Conservation (phyloP, 2,888 invertebrate genomes). For the Liodrosophila aerea region DNA sequence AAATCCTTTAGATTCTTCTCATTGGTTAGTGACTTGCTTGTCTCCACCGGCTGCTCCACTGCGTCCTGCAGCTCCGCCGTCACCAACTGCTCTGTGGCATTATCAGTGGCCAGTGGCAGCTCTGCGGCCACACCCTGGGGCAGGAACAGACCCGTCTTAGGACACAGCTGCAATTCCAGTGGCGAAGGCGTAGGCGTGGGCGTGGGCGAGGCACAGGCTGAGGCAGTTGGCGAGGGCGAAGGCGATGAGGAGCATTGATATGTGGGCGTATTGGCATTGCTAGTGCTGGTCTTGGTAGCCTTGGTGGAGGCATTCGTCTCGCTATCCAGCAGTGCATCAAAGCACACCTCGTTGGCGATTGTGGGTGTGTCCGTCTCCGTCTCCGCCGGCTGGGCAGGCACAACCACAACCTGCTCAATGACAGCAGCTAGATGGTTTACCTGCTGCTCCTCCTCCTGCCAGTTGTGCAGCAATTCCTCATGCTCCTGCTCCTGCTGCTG, state of each 20-base stretch:
- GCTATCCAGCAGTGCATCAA: slow-evolving; percentile 64
- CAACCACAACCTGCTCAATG: slow-evolving; percentile 57
- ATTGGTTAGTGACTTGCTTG: slow-evolving; percentile 56
- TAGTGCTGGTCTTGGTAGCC: slow-evolving; percentile 56
- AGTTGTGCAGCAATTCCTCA: slow-evolving; percentile 5
- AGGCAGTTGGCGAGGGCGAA: slow-evolving; percentile 9
- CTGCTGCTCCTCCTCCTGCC: slow-evolving; percentile 23
- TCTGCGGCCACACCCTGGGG: slow-evolving; percentile 41
- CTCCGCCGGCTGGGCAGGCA: slow-evolving; percentile 35
- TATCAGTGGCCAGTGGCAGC: slow-evolving; percentile 3
- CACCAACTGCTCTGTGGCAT: not conserved
- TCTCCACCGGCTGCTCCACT: not conserved
- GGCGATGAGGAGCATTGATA: slow-evolving; percentile 51
- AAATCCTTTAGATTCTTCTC: slow-evolving; percentile 81
- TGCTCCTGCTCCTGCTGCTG: slow-evolving; percentile 13
- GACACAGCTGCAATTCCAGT: slow-evolving; percentile 77
- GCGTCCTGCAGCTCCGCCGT: not conserved
- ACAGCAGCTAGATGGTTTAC: slow-evolving; percentile 35
- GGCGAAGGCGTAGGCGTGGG: slow-evolving; percentile 46
- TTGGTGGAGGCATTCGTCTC: slow-evolving; percentile 65
- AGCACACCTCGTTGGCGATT: slow-evolving; percentile 32
- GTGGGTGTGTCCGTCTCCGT: slow-evolving; percentile 1
- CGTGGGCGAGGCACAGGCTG: not conserved
- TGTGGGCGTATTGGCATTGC: slow-evolving; percentile 60
- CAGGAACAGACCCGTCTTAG: slow-evolving; percentile 80